Evolutionary conservation across 2,797 vertebrate genomes (phyloP).

Genomic region (Nyctalus aviator): DNA sequence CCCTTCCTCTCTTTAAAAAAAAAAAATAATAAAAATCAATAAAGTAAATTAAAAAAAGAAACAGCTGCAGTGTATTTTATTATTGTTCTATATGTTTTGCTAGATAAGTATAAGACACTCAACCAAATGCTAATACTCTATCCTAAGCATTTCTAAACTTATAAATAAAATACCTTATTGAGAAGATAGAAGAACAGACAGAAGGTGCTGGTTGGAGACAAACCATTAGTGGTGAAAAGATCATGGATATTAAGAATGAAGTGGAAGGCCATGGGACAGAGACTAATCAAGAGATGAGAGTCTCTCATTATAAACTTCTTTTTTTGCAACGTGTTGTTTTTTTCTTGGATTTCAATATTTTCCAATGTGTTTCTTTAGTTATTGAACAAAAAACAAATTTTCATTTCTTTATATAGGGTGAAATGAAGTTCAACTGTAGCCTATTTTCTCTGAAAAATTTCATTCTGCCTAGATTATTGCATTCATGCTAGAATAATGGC

Average conservation of each 20-base stretch:
- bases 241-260: background rate
- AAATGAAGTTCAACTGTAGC: background rate
- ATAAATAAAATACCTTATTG: background rate
- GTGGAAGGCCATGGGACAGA: rapidly evolving
- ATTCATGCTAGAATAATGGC: background rate
- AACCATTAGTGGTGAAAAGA: background rate
- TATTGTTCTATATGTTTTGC: background rate
- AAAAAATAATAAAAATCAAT: too few relatives aligned
- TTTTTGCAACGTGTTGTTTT: background rate
- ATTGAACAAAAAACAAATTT: background rate
- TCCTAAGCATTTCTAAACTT: background rate
- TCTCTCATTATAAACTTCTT: background rate
- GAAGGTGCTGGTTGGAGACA: background rate
- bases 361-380: background rate
- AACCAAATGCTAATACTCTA: background rate
- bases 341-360: conserved; percentile 3
- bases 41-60: background rate
- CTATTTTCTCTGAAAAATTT: conserved; percentile 50
- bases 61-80: background rate
- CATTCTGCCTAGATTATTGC: background rate
- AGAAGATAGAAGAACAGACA: background rate
- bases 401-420: background rate
- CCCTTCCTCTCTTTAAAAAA: too few relatives aligned
- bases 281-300: background rate
- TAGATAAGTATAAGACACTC: background rate